These are phyloP conservation scores for Acromyrmex charruanus DNA, from an alignment of 1,140 invertebrate genomes.

Conservation along the genomic window DNA sequence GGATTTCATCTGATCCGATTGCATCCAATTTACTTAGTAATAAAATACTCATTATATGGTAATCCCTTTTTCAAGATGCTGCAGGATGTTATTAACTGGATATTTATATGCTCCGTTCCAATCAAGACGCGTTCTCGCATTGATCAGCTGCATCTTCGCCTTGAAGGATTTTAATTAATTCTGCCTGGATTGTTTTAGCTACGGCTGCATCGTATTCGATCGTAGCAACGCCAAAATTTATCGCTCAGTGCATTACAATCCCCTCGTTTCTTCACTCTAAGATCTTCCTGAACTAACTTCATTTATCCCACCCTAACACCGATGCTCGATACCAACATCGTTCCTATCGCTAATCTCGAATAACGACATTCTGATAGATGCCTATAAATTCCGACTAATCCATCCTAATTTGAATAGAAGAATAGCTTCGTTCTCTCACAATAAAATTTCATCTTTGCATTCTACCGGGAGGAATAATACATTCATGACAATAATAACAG, in stretches of 20 bases:
- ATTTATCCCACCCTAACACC: slow-evolving; percentile 30
- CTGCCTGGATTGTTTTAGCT: slow-evolving; percentile 7
- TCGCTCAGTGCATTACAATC: not conserved
- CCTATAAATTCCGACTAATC: slow-evolving; percentile 39
- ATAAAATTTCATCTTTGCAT: not conserved
- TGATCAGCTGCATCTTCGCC: slow-evolving; percentile 9
- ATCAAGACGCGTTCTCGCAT: slow-evolving; percentile 7
- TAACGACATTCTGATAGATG: slow-evolving; percentile 36
- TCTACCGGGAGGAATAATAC: not conserved
- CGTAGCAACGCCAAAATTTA: slow-evolving; percentile 7
- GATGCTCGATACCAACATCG: not conserved
- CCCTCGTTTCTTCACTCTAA: slow-evolving; percentile 18
- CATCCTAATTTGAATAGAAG: slow-evolving; percentile 6
- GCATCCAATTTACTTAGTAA: slow-evolving; percentile 50
- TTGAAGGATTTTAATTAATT: slow-evolving; percentile 34
- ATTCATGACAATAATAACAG: not conserved
- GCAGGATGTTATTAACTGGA: not conserved
- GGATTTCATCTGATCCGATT: slow-evolving; percentile 28
- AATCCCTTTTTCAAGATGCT: slow-evolving; percentile 6
- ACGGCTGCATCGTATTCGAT: slow-evolving; percentile 18
- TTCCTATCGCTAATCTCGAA: slow-evolving; percentile 46
- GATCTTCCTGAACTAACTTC: slow-evolving; percentile 33
- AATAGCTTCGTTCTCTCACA: not conserved
- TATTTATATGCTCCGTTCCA: slow-evolving; percentile 29
- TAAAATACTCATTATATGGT: slow-evolving; percentile 49